These are phyloP conservation scores for Brachionus plicatilis DNA, from an alignment of 1,140 invertebrate genomes.

Conservation along the genomic window DNA sequence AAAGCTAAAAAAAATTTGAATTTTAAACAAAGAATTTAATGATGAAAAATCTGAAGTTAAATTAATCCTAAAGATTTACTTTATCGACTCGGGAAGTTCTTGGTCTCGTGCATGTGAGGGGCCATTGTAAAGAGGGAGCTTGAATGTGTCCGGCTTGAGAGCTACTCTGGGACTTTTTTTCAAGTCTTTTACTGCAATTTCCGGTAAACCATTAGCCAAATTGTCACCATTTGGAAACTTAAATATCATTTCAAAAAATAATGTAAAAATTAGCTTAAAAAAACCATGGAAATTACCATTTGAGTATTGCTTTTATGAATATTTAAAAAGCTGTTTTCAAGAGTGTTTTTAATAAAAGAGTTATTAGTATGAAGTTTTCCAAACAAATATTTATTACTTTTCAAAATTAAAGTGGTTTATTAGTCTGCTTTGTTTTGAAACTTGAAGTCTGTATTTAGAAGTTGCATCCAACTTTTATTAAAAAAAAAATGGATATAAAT, in stretches of 20 bases:
- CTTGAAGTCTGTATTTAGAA: not conserved
- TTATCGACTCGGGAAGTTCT: not conserved
- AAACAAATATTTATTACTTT: slow-evolving; percentile 16
- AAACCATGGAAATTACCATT: slow-evolving; percentile 34
- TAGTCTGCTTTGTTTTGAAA: not conserved
- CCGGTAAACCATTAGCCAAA: not conserved
- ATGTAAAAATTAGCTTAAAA: not conserved
- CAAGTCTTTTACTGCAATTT: not conserved
- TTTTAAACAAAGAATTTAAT: not conserved
- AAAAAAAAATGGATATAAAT: not conserved
- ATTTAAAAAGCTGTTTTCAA: not conserved
- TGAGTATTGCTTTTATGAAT: not conserved
- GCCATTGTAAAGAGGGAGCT: not conserved
- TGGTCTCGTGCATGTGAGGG: not conserved
- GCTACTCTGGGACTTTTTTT: not conserved
- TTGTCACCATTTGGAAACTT: not conserved
- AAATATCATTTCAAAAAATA: not conserved
- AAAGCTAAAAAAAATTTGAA: not conserved
- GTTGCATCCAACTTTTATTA: not conserved
- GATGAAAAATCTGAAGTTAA: not conserved
- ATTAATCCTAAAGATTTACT: not conserved
- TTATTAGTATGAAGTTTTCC: not conserved
- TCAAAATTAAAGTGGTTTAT: slow-evolving; percentile 9
- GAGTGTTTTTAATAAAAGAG: not conserved
- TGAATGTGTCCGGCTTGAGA: not conserved